Percentiles rank a stretch among this genome's conserved stretches.
Conservation (phyloP, 2,113 vertebrate genomes). For the Climacteris rufus region DNA sequence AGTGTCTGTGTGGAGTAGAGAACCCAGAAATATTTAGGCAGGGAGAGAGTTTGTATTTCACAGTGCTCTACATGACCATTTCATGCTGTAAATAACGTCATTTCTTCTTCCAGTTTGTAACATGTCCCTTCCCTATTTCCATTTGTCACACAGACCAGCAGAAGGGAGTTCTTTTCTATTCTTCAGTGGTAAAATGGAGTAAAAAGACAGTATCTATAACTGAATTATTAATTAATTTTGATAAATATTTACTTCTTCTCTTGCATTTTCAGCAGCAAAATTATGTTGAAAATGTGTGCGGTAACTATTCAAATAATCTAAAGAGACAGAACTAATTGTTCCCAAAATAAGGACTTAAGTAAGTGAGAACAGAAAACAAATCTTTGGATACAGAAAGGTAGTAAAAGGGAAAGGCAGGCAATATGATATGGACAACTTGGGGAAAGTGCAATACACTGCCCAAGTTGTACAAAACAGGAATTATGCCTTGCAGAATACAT, state of each 20-base stretch:
- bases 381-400: background rate
- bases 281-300: background rate
- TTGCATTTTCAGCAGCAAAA: background rate
- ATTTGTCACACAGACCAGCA: background rate
- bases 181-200: background rate
- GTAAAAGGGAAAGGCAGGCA: background rate
- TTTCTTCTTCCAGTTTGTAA: background rate
- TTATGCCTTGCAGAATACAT: background rate
- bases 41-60: background rate
- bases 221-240: background rate
- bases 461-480: background rate
- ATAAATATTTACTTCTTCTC: background rate
- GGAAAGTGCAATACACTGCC: background rate
- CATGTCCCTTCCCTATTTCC: background rate
- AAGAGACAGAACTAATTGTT: background rate
- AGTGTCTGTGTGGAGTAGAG: background rate
- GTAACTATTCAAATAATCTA: background rate
- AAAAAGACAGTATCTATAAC: background rate
- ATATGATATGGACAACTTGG: background rate
- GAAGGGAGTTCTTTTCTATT: background rate
- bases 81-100: background rate
- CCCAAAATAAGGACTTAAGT: background rate
- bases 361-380: background rate
- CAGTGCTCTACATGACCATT: background rate
- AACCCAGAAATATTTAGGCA: background rate